These are phyloP conservation scores for Neodon shergylaensis DNA, from an alignment of 2,113 vertebrate species.

Conservation along the genomic window DNA sequence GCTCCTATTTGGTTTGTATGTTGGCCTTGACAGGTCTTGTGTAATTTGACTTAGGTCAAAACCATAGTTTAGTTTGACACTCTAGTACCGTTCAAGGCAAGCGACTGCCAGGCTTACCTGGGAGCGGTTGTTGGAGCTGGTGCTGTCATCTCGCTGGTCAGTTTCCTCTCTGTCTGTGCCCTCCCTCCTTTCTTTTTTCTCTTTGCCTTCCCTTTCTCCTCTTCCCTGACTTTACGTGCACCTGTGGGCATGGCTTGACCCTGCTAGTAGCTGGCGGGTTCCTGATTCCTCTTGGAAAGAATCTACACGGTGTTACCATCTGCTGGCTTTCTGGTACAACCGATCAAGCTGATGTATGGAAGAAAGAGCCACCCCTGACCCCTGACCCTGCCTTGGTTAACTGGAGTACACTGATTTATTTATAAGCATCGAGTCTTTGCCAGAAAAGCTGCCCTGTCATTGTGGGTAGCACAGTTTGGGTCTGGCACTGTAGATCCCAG, in stretches of 20 bases:
- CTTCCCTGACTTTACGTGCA: not conserved
- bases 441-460: not conserved
- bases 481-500: not conserved
- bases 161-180: not conserved
- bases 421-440: constrained; percentile 44
- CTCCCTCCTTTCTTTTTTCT: not conserved
- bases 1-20: not conserved
- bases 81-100: not conserved
- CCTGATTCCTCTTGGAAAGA: not conserved
- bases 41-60: not conserved
- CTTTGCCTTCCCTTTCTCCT: not conserved
- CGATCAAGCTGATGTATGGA: not conserved
- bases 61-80: not conserved
- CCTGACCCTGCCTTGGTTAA: constrained; percentile 34
- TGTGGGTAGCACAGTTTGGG: constrained; percentile 1
- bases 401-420: constrained; percentile 69
- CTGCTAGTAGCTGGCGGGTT: not conserved
- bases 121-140: not conserved
- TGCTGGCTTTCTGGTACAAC: constrained; percentile 25
- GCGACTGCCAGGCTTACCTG: not conserved
- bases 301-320: not conserved
- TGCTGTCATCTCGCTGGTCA: not conserved
- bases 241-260: not conserved
- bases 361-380: constrained; percentile 46
- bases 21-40: not conserved